These are phyloP conservation scores for Lepidocolaptes lacrymiger DNA, from an alignment of 2,797 vertebrate genomes.

Conservation along the genomic window DNA sequence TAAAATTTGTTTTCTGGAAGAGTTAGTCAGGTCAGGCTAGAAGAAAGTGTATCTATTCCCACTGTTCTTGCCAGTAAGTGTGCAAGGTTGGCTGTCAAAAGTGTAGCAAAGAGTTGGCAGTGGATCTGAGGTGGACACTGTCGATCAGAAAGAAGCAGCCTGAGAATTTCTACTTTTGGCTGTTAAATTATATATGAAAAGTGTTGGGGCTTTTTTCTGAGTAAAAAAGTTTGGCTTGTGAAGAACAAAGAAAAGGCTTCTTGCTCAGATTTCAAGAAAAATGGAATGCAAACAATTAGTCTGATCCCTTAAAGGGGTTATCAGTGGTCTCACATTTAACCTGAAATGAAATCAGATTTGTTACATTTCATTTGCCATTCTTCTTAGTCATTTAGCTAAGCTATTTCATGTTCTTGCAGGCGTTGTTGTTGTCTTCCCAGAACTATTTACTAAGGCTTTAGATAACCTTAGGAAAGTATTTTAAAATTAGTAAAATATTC, in stretches of 20 bases:
- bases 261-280: not conserved
- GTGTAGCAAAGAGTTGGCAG: not conserved
- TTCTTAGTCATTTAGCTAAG: not conserved
- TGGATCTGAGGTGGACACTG: not conserved
- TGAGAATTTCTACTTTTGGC: not conserved
- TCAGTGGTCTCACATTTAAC: not conserved
- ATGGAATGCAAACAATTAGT: not conserved
- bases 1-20: not conserved
- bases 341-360: not conserved
- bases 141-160: not conserved
- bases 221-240: not conserved
- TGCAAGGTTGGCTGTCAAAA: not conserved
- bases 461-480: not conserved
- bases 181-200: not conserved
- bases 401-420: fast-evolving
- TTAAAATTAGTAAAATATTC: not conserved
- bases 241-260: not conserved
- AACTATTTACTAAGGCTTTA: not conserved
- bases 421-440: not conserved
- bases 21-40: not conserved
- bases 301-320: not conserved
- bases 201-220: not conserved
- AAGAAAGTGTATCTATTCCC: not conserved
- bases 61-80: not conserved
- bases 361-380: not conserved